Evolutionary conservation across 2,113 vertebrate species (phyloP).

Genomic region (Larimichthys crocea): DNA sequence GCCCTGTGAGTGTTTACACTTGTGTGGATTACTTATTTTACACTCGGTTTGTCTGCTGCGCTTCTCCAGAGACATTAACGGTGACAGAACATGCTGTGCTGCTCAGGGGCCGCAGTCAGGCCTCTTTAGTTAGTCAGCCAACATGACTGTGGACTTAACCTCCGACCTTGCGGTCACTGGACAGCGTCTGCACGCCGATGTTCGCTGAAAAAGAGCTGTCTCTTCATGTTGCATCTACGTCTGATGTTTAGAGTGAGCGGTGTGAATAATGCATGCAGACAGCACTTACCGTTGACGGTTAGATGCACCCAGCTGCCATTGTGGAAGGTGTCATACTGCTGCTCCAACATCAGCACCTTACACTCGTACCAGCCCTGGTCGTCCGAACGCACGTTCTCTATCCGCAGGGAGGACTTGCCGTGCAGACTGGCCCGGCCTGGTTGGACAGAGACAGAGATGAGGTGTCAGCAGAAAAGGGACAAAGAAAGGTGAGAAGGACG

Average conservation of each 20-base stretch:
- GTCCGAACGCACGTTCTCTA: conserved; percentile 94
- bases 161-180: neutral
- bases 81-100: neutral
- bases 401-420: conserved; percentile 95
- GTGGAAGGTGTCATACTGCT: conserved; percentile 98
- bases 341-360: conserved; percentile 97
- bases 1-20: neutral
- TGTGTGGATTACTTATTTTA: conserved; percentile 1
- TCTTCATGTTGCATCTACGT: neutral
- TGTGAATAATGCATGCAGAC: neutral
- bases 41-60: conserved; percentile 13
- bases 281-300: conserved; percentile 93
- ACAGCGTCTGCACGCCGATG: neutral
- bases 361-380: conserved; percentile 99
- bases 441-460: conserved; percentile 2
- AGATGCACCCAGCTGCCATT: conserved; percentile 99
- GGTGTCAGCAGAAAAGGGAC: conserved; percentile 15
- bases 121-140: too few species aligned
- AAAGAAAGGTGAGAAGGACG: conserved; percentile 20
- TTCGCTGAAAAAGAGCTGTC: neutral
- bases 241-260: neutral
- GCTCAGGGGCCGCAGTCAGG: too few species aligned
- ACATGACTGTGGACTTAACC: neutral
- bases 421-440: conserved; percentile 94
- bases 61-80: neutral